These are phyloP conservation scores for Drosophila nigricruria DNA, from an alignment of 2,888 invertebrate species.

Conservation along the genomic window DNA sequence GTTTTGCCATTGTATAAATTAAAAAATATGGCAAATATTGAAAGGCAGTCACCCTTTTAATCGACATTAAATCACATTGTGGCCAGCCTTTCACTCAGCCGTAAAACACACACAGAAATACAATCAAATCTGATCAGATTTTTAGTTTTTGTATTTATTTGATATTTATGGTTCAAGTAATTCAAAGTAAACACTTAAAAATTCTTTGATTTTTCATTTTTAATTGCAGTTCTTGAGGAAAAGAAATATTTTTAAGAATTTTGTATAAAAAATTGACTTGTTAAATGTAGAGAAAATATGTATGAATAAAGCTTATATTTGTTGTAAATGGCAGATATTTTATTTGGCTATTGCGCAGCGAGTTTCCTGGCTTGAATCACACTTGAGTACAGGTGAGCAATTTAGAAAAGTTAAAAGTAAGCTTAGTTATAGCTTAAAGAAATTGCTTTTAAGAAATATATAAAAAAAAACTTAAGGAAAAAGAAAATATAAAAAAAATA, in stretches of 20 bases:
- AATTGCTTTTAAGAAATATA: no score
- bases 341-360: background rate
- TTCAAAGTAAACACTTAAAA: constrained; percentile 18
- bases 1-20: constrained; percentile 34
- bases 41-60: constrained; percentile 25
- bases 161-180: constrained; percentile 38
- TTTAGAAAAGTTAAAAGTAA: no score
- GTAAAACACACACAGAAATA: constrained; percentile 15
- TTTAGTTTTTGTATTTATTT: constrained; percentile 19
- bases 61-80: constrained; percentile 20
- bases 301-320: background rate
- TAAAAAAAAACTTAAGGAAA: no score
- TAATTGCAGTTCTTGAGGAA: background rate
- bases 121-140: constrained; percentile 9
- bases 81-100: constrained; percentile 15
- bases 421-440: no score
- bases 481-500: no score
- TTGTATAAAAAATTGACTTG: background rate
- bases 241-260: background rate
- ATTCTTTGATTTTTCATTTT: constrained; percentile 9
- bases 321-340: background rate
- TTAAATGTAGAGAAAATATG: background rate
- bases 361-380: background rate
- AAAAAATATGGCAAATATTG: constrained; percentile 27
- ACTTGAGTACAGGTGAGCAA: background rate